Percentiles rank a stretch among this genome's conserved stretches.
phyloP scores from a whole-genome alignment of 2,888 invertebrate species.

The Nephrotoma appendiculata region DNA sequence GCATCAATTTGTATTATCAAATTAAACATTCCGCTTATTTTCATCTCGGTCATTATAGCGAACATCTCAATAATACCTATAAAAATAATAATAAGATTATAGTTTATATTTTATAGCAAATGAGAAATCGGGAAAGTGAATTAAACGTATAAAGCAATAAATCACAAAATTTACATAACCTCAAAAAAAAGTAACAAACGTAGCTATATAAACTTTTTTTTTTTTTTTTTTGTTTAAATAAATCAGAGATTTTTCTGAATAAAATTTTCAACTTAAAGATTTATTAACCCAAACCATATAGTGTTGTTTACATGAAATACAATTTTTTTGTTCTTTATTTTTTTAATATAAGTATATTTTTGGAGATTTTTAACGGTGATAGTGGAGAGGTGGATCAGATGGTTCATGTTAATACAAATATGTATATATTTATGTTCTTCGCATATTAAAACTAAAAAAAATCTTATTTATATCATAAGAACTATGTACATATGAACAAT shows the following conservation, averaged over 20 bases:
- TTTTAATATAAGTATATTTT: not conserved
- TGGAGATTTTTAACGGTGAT: not conserved
- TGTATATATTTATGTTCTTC: not conserved
- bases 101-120: not conserved
- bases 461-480: not conserved
- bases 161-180: conserved; percentile 16
- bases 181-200: conserved; percentile 8
- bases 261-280: conserved; percentile 11
- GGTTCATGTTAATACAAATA: not conserved
- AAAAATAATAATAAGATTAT: not conserved
- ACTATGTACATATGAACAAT: not conserved
- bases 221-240: conserved; percentile 5
- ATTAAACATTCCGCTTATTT: too few relatives aligned
- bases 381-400: conserved; percentile 3
- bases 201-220: not conserved
- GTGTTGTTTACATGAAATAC: conserved; percentile 9
- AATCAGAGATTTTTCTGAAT: conserved; percentile 12
- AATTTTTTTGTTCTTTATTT: not conserved
- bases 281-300: conserved; percentile 8
- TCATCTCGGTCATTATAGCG: not conserved
- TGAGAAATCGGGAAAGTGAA: conserved; percentile 1
- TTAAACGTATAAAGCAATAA: conserved; percentile 12
- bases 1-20: too few relatives aligned
- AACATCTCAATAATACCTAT: not conserved
- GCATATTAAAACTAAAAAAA: not conserved